Evolutionary conservation across 2,797 vertebrate species (phyloP).

Genomic region (Poecilia wingei): DNA sequence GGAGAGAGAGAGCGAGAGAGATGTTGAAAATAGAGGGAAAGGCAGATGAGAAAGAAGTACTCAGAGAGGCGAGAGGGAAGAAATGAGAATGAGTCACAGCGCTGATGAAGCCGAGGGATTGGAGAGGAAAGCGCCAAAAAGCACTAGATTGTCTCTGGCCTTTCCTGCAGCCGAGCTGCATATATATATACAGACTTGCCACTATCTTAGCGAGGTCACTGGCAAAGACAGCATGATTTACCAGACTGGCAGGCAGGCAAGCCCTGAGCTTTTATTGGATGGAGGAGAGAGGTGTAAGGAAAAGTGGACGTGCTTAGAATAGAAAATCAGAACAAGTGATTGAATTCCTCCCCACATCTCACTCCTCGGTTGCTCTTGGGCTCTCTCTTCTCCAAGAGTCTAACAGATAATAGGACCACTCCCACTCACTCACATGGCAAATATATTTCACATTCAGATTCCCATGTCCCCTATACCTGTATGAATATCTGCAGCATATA

Average conservation of each 20-base stretch:
- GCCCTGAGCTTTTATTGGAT: slow-evolving; percentile 74
- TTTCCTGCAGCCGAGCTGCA: slow-evolving; percentile 58
- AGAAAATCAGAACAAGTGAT: slow-evolving; percentile 75
- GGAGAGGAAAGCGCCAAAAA: slow-evolving; percentile 64
- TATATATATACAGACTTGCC: slow-evolving; percentile 40
- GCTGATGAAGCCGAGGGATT: slow-evolving; percentile 64
- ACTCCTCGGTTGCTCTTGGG: slow-evolving; percentile 54
- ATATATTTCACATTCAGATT: slow-evolving; percentile 57
- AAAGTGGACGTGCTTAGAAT: slow-evolving; percentile 76
- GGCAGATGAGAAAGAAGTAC: slow-evolving; percentile 72
- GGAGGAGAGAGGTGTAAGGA: slow-evolving; percentile 73
- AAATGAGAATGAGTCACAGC: slow-evolving; percentile 74
- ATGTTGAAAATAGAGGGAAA: slow-evolving; percentile 71
- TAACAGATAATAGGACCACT: slow-evolving; percentile 65
- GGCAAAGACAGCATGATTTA: slow-evolving; percentile 77
- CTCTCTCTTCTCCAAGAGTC: slow-evolving; percentile 52
- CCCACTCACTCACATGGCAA: slow-evolving; percentile 65
- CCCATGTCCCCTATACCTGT: slow-evolving; percentile 26
- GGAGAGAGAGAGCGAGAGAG: slow-evolving; percentile 56
- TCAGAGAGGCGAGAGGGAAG: slow-evolving; percentile 60
- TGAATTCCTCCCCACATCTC: slow-evolving; percentile 74
- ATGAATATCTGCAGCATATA: slow-evolving; percentile 2
- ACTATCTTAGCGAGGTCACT: slow-evolving; percentile 72
- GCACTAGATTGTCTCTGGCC: slow-evolving; percentile 66
- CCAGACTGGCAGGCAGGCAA: slow-evolving; percentile 72